phyloP scores from a whole-genome alignment of 2,113 vertebrate genomes.

The Petrocephalus zakoni region DNA sequence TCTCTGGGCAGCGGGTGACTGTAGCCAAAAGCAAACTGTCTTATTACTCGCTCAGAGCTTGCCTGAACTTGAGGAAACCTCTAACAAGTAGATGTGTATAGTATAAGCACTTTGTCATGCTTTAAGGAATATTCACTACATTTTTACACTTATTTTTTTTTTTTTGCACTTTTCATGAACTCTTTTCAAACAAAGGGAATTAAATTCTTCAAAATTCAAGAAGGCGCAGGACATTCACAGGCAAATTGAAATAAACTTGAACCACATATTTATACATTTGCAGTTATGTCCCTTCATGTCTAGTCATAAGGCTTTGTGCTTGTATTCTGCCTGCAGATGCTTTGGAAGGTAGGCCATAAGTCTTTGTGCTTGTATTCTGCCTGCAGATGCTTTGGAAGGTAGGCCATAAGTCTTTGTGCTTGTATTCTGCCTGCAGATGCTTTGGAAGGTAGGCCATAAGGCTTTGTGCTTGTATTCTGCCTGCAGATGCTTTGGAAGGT shows the following conservation, averaged over 20 bases:
- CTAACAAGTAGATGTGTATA: background rate
- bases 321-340: background rate
- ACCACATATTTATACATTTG: background rate
- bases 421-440: too few relatives aligned
- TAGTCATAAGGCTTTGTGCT: background rate
- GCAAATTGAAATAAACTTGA: background rate
- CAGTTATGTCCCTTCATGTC: background rate
- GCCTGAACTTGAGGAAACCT: background rate
- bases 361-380: background rate
- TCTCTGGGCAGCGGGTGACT: background rate
- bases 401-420: too few relatives aligned
- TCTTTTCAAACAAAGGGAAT: background rate
- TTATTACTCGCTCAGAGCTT: background rate
- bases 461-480: too few relatives aligned
- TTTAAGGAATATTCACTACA: background rate
- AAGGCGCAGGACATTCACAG: background rate
- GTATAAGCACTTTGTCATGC: too few relatives aligned
- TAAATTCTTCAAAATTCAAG: background rate
- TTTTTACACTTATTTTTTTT: background rate
- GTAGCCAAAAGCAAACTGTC: background rate
- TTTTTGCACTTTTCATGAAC: background rate
- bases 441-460: too few relatives aligned
- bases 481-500: too few relatives aligned
- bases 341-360: too few relatives aligned
- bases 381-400: too few relatives aligned